These are phyloP conservation scores for Epistrophella euchroma DNA, from an alignment of 2,888 invertebrate species.

Conservation along the genomic window DNA sequence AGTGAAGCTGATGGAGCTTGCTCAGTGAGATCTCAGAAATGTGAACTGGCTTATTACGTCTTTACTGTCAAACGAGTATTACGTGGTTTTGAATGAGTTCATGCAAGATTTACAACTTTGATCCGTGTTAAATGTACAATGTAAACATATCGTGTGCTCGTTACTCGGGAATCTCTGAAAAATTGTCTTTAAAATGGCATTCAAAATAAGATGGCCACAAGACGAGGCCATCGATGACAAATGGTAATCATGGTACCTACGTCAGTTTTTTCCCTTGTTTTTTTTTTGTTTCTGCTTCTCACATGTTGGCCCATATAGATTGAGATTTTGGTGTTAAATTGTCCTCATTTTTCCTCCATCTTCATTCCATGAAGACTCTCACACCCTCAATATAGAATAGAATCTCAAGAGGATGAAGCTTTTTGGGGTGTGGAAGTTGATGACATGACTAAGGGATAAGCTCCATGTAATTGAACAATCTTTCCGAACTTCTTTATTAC, in stretches of 20 bases:
- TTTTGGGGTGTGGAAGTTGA: conserved; percentile 29
- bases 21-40: no score
- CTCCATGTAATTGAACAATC: conserved; percentile 66
- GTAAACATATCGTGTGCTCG: no score
- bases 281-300: no score
- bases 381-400: background rate
- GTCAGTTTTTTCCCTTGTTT: background rate
- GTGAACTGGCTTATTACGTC: no score
- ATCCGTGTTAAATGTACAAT: no score
- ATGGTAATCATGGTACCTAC: conserved; percentile 32
- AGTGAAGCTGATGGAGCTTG: no score
- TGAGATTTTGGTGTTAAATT: conserved; percentile 25
- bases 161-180: no score
- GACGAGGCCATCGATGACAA: background rate
- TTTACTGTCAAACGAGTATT: background rate
- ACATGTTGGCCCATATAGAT: background rate
- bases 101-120: no score
- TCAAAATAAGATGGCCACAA: no score
- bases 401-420: background rate
- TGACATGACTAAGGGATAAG: conserved; percentile 26
- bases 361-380: conserved; percentile 22
- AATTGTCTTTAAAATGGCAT: no score
- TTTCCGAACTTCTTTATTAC: conserved; percentile 59
- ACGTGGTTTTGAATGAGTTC: background rate
- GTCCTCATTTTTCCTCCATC: background rate